phyloP scores from a whole-genome alignment of 2,888 invertebrate genomes.

The Cremastobaeus sp. region DNA sequence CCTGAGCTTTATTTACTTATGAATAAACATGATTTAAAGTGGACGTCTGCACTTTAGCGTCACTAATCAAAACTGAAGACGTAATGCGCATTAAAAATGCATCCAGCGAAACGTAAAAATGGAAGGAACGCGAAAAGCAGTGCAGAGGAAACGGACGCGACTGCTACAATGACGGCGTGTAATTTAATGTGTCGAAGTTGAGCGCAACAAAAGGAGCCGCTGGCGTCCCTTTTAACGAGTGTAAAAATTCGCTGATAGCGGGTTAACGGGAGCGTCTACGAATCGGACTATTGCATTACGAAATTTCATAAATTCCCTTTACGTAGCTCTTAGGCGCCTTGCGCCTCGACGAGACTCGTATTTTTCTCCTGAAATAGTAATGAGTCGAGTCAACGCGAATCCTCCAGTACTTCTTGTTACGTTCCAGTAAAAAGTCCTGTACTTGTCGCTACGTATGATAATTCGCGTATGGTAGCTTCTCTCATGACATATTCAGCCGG shows the following conservation, averaged over 20 bases:
- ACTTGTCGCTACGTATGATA: constrained; percentile 59
- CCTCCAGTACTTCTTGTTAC: constrained; percentile 51
- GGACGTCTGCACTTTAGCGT: constrained; percentile 42
- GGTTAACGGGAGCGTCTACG: constrained; percentile 65
- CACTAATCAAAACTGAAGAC: constrained; percentile 45
- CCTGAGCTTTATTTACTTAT: constrained; percentile 32
- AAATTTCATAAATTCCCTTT: constrained; percentile 78
- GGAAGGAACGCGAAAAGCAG: constrained; percentile 10
- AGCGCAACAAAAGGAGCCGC: constrained; percentile 23
- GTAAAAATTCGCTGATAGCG: constrained; percentile 51
- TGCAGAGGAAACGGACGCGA: constrained; percentile 17
- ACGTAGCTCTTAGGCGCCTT: constrained; percentile 72
- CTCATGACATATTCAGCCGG: constrained; percentile 54
- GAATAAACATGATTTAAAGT: constrained; percentile 43
- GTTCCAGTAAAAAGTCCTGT: constrained; percentile 51
- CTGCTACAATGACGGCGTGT: constrained; percentile 20
- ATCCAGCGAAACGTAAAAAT: constrained; percentile 31
- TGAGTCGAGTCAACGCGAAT: constrained; percentile 71
- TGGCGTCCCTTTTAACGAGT: constrained; percentile 18
- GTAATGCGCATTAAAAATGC: constrained; percentile 33
- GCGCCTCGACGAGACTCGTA: constrained; percentile 70
- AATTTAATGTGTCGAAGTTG: constrained; percentile 28
- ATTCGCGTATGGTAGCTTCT: constrained; percentile 50
- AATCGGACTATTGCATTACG: constrained; percentile 77
- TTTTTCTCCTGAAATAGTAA: constrained; percentile 77